Evolutionary conservation across 2,888 invertebrate genomes (phyloP).

Genomic region (Escarpia spicata): DNA sequence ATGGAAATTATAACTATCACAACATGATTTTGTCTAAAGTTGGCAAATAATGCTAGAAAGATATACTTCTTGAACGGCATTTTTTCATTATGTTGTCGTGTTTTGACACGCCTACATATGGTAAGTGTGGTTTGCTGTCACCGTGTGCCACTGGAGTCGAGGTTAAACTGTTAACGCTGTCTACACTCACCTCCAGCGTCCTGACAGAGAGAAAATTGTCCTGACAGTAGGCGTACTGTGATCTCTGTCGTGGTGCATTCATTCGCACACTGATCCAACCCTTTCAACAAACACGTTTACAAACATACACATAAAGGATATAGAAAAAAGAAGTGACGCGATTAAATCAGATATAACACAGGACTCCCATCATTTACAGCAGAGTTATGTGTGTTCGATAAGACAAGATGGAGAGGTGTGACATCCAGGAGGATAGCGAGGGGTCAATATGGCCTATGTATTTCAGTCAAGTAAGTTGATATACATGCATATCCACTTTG

Average conservation of each 20-base stretch:
- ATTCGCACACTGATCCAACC: slow-evolving; percentile 51
- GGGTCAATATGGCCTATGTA: too few relatives aligned
- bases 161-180: not conserved
- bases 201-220: slow-evolving; percentile 76
- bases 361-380: too few relatives aligned
- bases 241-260: slow-evolving; percentile 32
- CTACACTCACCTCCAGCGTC: slow-evolving; percentile 70
- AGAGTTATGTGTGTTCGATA: too few relatives aligned
- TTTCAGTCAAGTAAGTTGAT: too few relatives aligned
- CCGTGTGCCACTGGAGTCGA: not conserved
- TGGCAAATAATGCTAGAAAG: not conserved
- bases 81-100: not conserved
- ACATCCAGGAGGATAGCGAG: too few relatives aligned
- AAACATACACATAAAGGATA: not conserved
- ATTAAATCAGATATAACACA: too few relatives aligned
- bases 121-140: not conserved
- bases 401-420: too few relatives aligned
- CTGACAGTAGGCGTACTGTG: slow-evolving; percentile 73
- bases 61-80: not conserved
- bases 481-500: too few relatives aligned
- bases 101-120: not conserved
- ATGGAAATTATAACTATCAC: not conserved
- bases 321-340: too few relatives aligned
- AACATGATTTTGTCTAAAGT: not conserved
- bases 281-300: slow-evolving; percentile 40